Evolutionary conservation across 2,888 invertebrate genomes (phyloP), one percentile per base, ranked within the genome.

Genomic region (Listrodromus nycthemerus): DNA sequence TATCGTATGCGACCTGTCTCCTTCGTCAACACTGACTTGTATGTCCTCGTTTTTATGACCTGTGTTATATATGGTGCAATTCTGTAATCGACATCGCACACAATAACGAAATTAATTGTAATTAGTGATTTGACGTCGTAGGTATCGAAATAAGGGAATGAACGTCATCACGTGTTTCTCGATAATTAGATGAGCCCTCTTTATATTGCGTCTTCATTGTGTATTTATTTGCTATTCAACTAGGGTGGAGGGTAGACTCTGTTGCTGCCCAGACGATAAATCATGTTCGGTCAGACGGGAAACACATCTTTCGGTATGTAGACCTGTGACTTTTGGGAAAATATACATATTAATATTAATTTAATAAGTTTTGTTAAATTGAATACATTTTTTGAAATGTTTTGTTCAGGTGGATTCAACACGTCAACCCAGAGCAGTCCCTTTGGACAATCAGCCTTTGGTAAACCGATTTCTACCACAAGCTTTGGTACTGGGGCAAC

Each of bases 401-500:
- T 45, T 81, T 75, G 16, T 58, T 55, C 87, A 94, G 94, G 94
- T 69, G 94, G 94, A 10, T 95, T 95, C 91, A 95, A 94, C 84
- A 88, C 95, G 0, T 92, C 94, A 0, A 91, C 94, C 0, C 93
- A 95, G 24, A 93, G 94, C 16, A 95, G 95, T 5, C 95, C 95
- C 0, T 95, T 95, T 80, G 92, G 92, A 21, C 92, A 92, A 84
- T 92, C 95, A 0, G 93, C 95, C 0, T 95, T 95, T 91, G 95
- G 95, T 0, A 94, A 95, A 93, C 94, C 96, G 2, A 90, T 93
- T 81, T 94, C 95, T 0, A 95, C 95, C 1, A 94, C 95, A 0
- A 95, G 95, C 71, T 96, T 96, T 82, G 96, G 96, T 41, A 95
- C 95, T 2, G 90, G 89, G 13, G 94, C 95, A 0, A 94, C 96